A percentile compares a stretch with the other conserved stretches of the same genome.
Evolutionary conservation across 2,797 vertebrate genomes (phyloP).

Genomic region (Trachops cirrhosus): DNA sequence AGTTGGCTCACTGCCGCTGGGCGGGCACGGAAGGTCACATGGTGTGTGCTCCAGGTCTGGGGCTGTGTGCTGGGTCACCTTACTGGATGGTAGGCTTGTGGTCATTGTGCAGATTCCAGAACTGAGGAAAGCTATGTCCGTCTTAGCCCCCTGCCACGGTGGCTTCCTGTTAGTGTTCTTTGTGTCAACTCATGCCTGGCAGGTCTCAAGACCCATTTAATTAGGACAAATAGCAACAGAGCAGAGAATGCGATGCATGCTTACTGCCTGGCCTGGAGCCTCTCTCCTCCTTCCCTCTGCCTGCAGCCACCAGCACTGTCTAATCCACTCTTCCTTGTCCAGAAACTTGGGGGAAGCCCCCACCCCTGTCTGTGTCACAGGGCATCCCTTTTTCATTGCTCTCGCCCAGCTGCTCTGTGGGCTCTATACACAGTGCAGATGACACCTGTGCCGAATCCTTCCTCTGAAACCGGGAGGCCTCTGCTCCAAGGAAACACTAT

Average conservation of each 20-base stretch:
- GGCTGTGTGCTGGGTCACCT: not conserved
- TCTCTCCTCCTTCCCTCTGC: not conserved
- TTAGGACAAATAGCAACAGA: not conserved
- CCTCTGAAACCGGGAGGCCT: not conserved
- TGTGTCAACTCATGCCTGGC: not conserved
- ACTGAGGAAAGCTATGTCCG: not conserved
- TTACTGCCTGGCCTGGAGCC: not conserved
- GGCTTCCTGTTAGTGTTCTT: not conserved
- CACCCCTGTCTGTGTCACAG: not conserved
- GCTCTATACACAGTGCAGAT: accelerated
- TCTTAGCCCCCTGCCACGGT: not conserved
- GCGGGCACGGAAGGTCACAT: no score
- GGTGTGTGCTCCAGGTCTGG: not conserved
- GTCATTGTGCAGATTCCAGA: not conserved
- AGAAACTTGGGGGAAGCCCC: not conserved
- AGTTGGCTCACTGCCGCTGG: not conserved
- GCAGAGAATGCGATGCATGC: not conserved
- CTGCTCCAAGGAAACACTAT: not conserved
- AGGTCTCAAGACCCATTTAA: not conserved
- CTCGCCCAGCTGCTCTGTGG: not conserved
- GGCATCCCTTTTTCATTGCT: not conserved
- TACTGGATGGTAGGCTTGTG: not conserved
- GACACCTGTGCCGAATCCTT: not conserved
- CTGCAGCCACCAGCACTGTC: not conserved
- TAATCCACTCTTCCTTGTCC: not conserved